Base-by-base conservation (phyloP, 2,888 invertebrate genomes). In the Anoplius nigerrimus region DNA sequence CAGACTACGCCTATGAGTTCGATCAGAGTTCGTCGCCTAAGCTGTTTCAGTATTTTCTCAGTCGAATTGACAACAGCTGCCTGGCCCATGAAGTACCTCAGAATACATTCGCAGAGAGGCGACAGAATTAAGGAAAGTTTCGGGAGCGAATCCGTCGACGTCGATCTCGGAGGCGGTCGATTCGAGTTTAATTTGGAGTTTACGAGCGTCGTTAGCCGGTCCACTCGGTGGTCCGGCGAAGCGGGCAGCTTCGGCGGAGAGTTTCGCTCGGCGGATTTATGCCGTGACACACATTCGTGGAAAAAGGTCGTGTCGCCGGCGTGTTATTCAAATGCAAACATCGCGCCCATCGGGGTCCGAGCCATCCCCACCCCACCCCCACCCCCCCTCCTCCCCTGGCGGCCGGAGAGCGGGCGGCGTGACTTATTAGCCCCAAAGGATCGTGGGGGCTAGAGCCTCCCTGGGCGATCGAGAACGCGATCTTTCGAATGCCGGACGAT, bases 271-370 rank as follows among this genome's bases (percentile, higher is more conserved):
- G 67, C 72, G 74, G 76, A 84, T 84, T 85, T 85, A 84, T 84
- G 74, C 77, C 78, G 76, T 75, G 79, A 70, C 81, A 78, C 76
- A 82, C 78, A 81, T 82, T 80, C 82, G 78, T 77, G 79, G 81
- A 74, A 79, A 77, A 79, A 83, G 81, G 81, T 81, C 82, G 80
- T 85, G 86, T 86, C 81, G 85, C 64, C 78, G 71, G 72, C 85
- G 76, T 85, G 87, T 87, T 87, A 87, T 87, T 87, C 82, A 87
- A 87, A 87, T 87, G 83, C 76, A 82, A 73, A 84, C 84, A 84
- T 69, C 82, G 78, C 56, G 71, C 62, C 52, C 55, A 18, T 18
- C 20, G 42, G 56, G 27, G 48, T 42, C n/a, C 42, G 43, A 34
- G 13, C 18, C 48, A 13, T 48, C 48, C n/a, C n/a, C 48, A n/a